Evolutionary conservation across 2,888 invertebrate genomes (phyloP), one percentile per base, ranked within the genome.

Genomic region (Brachylomia viminalis): DNA sequence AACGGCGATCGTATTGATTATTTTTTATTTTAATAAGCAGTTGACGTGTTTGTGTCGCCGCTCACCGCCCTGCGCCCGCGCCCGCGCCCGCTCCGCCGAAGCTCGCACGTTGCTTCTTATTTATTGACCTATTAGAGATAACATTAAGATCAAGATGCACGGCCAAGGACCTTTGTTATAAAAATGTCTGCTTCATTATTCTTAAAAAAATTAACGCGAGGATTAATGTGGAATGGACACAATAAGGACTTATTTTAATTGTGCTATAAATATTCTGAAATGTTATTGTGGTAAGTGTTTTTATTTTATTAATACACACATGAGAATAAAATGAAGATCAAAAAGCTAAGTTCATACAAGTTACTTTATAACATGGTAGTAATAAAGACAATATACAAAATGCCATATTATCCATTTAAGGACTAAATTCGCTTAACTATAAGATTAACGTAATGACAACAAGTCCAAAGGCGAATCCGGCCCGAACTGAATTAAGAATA

Each of bases 81-180:
- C 68, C 75, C 58, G 54, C 73, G 20, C 23, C 38, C 66, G 67
- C 80, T 59, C 78, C 45, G 74, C 94, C 94, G 95, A 95, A 95
- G 96, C 95, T 96, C 95, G 95, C 96, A 95, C 96, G 96, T 95
- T 95, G 94, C 92, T 93, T 90, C 91, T 96, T 96, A 96, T 96
- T 96, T 96, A 96, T 96, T 96, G 96, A 94, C 96, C 96, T 96
- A 96, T 96, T 96, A 96, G 96, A 96, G 96, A 96, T 96, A 96
- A 96, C 96, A 96, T 96, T 95, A 94, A 96, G 96, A 96, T 96
- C 96, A 94, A 95, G 96, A 96, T 95, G 96, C 96, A 96, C 96
- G 96, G 96, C 95, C 95, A 96, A 96, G 95, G 96, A 96, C 96
- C 95, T 96, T 96, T 96, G 96, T 96, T 96, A 96, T 96, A 96